Percentiles rank a stretch among this genome's conserved stretches.
Evolutionary conservation across 2,113 vertebrate species (phyloP).

Genomic region (Cephalopholis sonnerati): DNA sequence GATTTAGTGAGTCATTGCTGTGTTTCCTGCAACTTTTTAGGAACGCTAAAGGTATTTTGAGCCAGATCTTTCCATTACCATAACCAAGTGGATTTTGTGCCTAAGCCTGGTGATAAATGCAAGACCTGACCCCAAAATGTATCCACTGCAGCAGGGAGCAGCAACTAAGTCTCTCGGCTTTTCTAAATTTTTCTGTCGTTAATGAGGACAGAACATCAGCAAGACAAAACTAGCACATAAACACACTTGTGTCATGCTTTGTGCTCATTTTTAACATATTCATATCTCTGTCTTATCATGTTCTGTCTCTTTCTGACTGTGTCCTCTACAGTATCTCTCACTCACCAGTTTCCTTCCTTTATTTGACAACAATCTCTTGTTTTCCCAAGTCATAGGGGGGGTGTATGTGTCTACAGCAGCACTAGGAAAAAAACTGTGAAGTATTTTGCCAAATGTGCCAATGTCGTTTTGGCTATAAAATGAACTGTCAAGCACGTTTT

Average conservation of each 20-base stretch:
- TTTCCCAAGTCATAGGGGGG: conserved; percentile 23
- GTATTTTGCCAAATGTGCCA: background rate
- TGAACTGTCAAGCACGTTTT: background rate
- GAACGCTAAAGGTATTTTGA: no score
- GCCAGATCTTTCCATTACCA: no score
- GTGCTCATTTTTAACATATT: conserved; percentile 46
- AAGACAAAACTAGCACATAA: background rate
- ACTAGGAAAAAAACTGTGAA: background rate
- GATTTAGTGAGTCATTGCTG: no score
- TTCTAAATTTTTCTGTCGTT: background rate
- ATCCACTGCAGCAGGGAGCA: background rate
- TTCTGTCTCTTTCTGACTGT: conserved; percentile 50
- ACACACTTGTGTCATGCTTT: background rate
- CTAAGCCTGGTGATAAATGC: no score
- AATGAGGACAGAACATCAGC: background rate
- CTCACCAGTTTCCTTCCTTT: conserved; percentile 76
- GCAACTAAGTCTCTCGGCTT: background rate
- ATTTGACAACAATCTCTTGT: conserved; percentile 65
- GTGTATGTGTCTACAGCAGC: background rate
- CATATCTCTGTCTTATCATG: conserved; percentile 61
- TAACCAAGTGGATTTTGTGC: no score
- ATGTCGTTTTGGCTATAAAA: background rate
- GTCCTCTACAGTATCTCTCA: conserved; percentile 70
- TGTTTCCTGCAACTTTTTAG: no score
- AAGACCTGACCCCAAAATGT: background rate